phyloP scores from a whole-genome alignment of 2,113 vertebrate genomes.

The Australoheros scitulus region DNA sequence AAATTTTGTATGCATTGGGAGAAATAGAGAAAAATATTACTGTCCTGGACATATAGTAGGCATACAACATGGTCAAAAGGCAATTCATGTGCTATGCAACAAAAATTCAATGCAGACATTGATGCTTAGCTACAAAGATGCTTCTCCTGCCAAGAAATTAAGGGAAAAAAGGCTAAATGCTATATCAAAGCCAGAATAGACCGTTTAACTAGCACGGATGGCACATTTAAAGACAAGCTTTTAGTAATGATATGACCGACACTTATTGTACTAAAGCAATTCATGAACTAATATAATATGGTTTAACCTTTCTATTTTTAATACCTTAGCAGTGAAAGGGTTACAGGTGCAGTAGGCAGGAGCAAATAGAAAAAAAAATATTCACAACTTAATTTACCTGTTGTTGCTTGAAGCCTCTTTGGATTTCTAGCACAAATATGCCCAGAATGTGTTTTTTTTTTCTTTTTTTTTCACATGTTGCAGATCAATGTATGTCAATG shows the following conservation, averaged over 20 bases:
- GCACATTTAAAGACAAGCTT: neutral
- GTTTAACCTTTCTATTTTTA: neutral
- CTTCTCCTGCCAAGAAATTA: neutral
- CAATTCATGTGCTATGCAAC: neutral
- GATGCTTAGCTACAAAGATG: conserved; percentile 25
- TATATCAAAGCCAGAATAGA: neutral
- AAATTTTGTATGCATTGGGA: neutral
- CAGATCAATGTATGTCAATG: neutral
- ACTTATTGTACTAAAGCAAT: neutral
- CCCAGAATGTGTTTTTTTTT: neutral
- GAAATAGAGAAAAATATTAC: neutral
- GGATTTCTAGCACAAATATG: neutral
- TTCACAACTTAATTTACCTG: neutral
- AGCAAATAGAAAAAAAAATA: neutral
- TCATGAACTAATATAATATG: neutral
- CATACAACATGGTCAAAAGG: neutral
- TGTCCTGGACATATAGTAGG: neutral
- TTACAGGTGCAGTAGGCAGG: neutral
- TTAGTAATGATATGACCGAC: neutral
- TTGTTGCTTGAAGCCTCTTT: too few species aligned
- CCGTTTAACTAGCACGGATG: neutral
- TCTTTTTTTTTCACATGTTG: neutral
- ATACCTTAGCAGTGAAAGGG: neutral
- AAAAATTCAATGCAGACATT: neutral
- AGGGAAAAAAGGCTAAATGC: neutral